Evolutionary conservation across 2,797 vertebrate species (phyloP), one percentile per base, ranked within the genome.

Genomic region (Triplophysa bombifrons): DNA sequence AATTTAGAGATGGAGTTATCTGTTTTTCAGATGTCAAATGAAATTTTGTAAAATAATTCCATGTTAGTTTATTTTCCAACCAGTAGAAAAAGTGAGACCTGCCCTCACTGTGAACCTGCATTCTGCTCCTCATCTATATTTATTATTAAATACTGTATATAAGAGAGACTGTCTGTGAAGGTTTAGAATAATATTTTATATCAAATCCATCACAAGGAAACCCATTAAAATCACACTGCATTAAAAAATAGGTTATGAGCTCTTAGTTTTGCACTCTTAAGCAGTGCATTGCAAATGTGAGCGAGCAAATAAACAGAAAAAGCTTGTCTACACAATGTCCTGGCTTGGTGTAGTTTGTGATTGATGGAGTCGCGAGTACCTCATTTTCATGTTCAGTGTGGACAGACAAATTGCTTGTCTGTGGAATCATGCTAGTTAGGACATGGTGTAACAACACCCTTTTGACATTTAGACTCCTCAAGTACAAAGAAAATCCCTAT

Each of bases 401-500:
- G 56, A 60, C 11, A 27, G 58, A 60, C 3, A 60, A 60, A 60
- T 27, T 60, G 22, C 22, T 60, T 60, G 20, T 60, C 22, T 60
- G 56, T 60, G 55, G 55, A 22, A 56, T 56, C 11, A 12, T 56
- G 56, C 56, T 60, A 13, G 56, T 16, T 13, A 27, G 56, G 22
- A 60, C 56, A 60, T 60, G 56, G 22, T 25, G 56, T 60, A 60
- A 53, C 61, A 55, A 19, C n/a, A 66, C 1, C 10, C 46, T 14
- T 66, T 27, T 66, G 30, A 75, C 30, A 68, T 76, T 38, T 58
- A 75, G 30, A 48, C 53, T 67, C 16, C 50, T 55, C 30, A 27
- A 17, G 30, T 58, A 46, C 17, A 67, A 17, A 58, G 25, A 56
- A n/a, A 11, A 19, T 3, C 46, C 20, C 41, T 11, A 41, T 3